Evolutionary conservation across 2,888 invertebrate genomes (phyloP).

Genomic region (Scrobipalpa costella): DNA sequence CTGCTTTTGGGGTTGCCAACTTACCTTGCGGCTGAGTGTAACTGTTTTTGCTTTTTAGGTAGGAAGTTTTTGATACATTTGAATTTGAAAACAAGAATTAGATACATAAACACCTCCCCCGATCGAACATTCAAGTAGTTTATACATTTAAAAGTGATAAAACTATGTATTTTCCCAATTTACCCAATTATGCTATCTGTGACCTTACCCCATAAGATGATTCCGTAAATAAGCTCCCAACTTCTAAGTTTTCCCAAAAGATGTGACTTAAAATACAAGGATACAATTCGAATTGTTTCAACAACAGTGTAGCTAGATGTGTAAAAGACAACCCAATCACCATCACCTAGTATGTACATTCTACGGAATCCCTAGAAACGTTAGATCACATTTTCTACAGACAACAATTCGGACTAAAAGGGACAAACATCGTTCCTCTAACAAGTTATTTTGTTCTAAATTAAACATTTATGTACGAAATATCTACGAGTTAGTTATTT

Average conservation of each 20-base stretch:
- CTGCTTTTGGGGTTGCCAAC: slow-evolving; percentile 54
- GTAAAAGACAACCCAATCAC: not conserved
- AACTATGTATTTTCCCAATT: too few relatives aligned
- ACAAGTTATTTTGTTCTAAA: not conserved
- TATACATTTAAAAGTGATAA: too few relatives aligned
- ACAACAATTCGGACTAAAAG: not conserved
- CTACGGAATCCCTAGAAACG: not conserved
- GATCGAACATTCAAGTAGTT: too few relatives aligned
- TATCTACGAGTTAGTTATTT: not conserved
- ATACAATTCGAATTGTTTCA: too few relatives aligned
- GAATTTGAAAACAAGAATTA: not conserved
- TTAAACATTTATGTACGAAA: not conserved
- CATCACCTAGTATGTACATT: not conserved
- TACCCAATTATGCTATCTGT: too few relatives aligned
- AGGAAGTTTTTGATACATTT: too few relatives aligned
- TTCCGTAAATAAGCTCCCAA: too few relatives aligned
- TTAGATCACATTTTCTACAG: not conserved
- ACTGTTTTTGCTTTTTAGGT: slow-evolving; percentile 45
- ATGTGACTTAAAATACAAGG: too few relatives aligned
- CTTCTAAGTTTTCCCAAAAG: too few relatives aligned
- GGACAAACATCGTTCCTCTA: not conserved
- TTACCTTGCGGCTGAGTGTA: slow-evolving; percentile 74
- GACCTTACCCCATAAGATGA: too few relatives aligned
- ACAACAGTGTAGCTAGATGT: not conserved
- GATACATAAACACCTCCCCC: not conserved